Evolutionary conservation across 1,140 invertebrate species (phyloP).

Genomic region (Stegodyphus dumicola): DNA sequence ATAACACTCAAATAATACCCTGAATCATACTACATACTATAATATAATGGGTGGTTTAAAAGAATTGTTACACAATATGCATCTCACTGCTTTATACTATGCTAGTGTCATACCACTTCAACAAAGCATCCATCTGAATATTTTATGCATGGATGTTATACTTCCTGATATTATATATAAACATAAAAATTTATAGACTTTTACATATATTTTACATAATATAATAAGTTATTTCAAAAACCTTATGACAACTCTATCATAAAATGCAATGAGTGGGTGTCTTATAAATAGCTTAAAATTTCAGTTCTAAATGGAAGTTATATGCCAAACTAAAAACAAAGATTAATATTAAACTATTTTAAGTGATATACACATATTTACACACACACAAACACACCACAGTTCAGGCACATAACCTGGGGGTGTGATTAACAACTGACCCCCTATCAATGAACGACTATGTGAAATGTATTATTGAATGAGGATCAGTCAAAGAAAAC

Average conservation of each 20-base stretch:
- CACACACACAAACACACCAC: too few relatives aligned
- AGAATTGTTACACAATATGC: neutral
- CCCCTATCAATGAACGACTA: too few relatives aligned
- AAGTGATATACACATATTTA: too few relatives aligned
- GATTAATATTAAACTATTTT: too few relatives aligned
- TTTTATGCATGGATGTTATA: neutral
- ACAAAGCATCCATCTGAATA: neutral
- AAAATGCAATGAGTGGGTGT: neutral
- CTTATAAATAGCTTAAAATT: too few relatives aligned
- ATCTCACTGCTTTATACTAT: slow-evolving; percentile 9
- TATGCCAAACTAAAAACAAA: too few relatives aligned
- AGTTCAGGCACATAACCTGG: too few relatives aligned
- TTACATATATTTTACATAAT: neutral
- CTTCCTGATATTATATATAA: neutral
- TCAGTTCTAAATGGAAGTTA: too few relatives aligned
- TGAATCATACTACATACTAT: slow-evolving; percentile 41
- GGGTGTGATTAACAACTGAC: too few relatives aligned
- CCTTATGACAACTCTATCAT: neutral
- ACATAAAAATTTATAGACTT: neutral
- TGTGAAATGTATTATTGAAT: too few relatives aligned
- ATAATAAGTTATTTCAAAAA: neutral
- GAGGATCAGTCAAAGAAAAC: too few relatives aligned
- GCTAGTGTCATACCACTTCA: slow-evolving; percentile 24
- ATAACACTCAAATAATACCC: slow-evolving; percentile 21
- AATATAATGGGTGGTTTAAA: slow-evolving; percentile 18